phyloP scores from a whole-genome alignment of 2,797 vertebrate species.

The Morelia viridis region DNA sequence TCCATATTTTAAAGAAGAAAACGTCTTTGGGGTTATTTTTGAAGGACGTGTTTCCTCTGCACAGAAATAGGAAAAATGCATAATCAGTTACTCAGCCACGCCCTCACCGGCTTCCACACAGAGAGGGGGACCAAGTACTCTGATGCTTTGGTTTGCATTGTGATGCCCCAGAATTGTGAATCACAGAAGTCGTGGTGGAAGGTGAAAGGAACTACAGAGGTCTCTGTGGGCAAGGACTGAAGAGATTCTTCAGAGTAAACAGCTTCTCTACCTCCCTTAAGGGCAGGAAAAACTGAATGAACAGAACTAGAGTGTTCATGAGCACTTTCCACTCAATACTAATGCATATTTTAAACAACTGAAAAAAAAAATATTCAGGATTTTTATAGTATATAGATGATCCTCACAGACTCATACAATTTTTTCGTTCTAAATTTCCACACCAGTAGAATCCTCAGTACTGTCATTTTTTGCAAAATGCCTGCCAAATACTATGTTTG shows the following conservation, averaged over 20 bases:
- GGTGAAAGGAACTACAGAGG: background rate
- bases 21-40: background rate
- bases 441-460: background rate
- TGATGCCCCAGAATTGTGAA: background rate
- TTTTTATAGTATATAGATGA: background rate
- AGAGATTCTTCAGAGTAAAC: too few relatives aligned
- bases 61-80: background rate
- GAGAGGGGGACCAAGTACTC: background rate
- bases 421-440: background rate
- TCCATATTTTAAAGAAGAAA: background rate
- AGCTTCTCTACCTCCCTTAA: background rate
- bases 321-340: background rate
- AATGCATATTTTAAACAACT: background rate
- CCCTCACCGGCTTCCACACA: background rate
- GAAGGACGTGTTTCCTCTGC: background rate
- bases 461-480: background rate
- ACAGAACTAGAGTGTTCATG: background rate
- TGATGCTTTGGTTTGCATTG: background rate
- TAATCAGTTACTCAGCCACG: background rate
- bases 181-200: background rate
- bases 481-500: background rate
- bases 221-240: too few relatives aligned
- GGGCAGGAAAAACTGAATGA: slow-evolving; percentile 16
- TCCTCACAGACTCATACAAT: background rate
- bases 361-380: background rate